Conservation (phyloP, 2,113 vertebrate genomes). For the Gopherus evgoodei region DNA sequence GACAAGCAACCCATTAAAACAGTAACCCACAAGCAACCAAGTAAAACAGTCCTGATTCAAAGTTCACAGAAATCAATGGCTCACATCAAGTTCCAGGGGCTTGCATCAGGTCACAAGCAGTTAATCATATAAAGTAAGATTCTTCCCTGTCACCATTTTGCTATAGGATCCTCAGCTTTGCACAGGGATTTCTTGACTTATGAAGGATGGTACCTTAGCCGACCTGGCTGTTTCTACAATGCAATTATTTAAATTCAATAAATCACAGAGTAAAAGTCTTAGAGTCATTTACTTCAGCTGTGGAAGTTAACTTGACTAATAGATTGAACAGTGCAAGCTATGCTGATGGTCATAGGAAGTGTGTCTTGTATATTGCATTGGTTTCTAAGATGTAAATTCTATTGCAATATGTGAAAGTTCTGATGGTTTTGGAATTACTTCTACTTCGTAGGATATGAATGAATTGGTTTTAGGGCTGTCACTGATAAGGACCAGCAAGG, state of each 20-base stretch:
- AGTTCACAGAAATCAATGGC: not conserved
- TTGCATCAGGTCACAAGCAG: fast-evolving
- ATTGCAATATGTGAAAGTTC: fast-evolving
- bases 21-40: fast-evolving
- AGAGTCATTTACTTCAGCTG: not conserved
- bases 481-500: not conserved
- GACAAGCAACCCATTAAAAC: fast-evolving
- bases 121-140: fast-evolving
- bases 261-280: fast-evolving
- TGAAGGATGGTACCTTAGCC: not conserved
- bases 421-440: not conserved
- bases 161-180: not conserved
- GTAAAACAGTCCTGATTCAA: not conserved
- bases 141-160: too few species aligned
- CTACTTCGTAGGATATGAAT: not conserved
- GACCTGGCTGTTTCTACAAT: fast-evolving
- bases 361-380: fast-evolving
- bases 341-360: not conserved
- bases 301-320: not conserved
- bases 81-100: fast-evolving
- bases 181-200: not conserved
- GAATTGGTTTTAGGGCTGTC: not conserved
- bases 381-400: not conserved
- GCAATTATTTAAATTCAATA: not conserved
- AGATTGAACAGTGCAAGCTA: not conserved